These are phyloP conservation scores for Florisuga fusca DNA, from an alignment of 2,797 vertebrate genomes.

Conservation along the genomic window DNA sequence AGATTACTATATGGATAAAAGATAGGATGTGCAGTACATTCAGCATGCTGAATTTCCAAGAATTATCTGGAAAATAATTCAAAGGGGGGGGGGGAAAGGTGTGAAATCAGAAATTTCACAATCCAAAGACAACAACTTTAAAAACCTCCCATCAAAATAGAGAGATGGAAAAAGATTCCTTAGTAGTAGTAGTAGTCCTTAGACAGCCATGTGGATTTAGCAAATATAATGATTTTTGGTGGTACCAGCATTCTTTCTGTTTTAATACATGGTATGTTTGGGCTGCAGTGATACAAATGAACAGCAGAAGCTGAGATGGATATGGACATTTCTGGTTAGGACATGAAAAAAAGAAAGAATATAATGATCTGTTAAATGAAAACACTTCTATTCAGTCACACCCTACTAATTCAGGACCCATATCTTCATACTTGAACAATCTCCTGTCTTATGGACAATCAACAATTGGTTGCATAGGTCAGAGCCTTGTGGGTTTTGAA, in stretches of 20 bases:
- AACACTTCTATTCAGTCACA: conserved; percentile 6
- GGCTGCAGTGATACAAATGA: not conserved
- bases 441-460: not conserved
- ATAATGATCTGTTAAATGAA: conserved; percentile 30
- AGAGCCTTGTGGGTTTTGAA: not conserved
- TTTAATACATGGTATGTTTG: not conserved
- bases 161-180: not conserved
- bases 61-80: not conserved
- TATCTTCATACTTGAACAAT: conserved; percentile 2
- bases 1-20: not conserved
- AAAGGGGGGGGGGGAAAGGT: not conserved
- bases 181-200: not conserved
- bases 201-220: not conserved
- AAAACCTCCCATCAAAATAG: not conserved
- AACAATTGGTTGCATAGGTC: not conserved
- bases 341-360: not conserved
- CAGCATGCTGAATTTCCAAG: not conserved
- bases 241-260: not conserved
- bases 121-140: not conserved
- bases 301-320: not conserved
- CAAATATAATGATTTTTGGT: not conserved
- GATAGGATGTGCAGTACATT: not conserved
- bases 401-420: not conserved
- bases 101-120: not conserved
- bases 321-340: not conserved